A percentile compares a stretch with the other conserved stretches of the same genome.
Conservation (phyloP, 1,140 invertebrate genomes). For the Bombus confusus region DNA sequence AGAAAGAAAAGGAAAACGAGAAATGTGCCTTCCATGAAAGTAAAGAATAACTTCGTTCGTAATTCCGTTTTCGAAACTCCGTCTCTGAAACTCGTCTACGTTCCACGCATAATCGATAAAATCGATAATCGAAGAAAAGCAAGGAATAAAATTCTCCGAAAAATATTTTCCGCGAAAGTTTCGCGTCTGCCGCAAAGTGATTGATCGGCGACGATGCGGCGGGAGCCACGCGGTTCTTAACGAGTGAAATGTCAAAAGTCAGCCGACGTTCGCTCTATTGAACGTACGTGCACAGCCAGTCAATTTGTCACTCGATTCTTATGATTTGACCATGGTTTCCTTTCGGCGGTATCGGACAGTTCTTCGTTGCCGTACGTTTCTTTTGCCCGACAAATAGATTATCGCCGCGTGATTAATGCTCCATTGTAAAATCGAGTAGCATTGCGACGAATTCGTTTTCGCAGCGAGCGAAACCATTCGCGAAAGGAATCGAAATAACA, state of each 20-base stretch:
- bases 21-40: neutral
- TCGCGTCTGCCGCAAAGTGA: neutral
- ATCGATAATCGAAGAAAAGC: neutral
- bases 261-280: neutral
- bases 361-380: neutral
- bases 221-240: slow-evolving; percentile 9
- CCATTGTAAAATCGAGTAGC: slow-evolving; percentile 24
- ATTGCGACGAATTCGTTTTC: neutral
- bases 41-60: neutral
- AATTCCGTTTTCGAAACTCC: neutral
- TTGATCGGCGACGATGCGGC: neutral
- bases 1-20: neutral
- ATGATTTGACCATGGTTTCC: slow-evolving; percentile 2
- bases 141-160: neutral
- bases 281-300: neutral
- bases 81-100: neutral
- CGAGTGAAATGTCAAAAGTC: slow-evolving; percentile 33
- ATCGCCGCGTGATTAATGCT: slow-evolving; percentile 8
- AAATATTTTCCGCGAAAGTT: slow-evolving; percentile 4
- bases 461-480: neutral
- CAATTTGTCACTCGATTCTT: slow-evolving; percentile 26
- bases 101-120: neutral
- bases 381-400: slow-evolving; percentile 22
- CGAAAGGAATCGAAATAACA: neutral
- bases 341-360: neutral